Evolutionary conservation across 2,888 invertebrate genomes (phyloP).

Genomic region (Agrenia bidenticulata): DNA sequence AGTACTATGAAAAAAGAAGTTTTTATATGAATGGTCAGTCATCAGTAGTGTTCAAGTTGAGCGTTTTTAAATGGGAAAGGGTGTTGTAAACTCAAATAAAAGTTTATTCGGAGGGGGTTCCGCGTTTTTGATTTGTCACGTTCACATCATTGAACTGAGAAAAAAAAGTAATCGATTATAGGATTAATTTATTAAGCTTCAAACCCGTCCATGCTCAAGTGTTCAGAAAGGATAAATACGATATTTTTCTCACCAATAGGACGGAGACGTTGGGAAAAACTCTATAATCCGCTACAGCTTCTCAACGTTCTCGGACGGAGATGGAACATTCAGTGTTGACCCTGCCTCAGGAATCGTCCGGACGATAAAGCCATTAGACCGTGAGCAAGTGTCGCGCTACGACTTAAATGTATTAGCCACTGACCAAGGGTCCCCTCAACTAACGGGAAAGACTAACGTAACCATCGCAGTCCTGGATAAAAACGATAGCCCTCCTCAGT

Average conservation of each 20-base stretch:
- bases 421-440: constrained; percentile 80
- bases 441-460: constrained; percentile 59
- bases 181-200: no score
- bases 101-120: no score
- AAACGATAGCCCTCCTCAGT: constrained; percentile 87
- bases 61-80: no score
- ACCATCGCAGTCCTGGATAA: constrained; percentile 47
- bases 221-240: no score
- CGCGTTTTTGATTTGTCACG: no score
- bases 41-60: no score
- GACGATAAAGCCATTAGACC: constrained; percentile 71
- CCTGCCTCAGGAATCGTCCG: constrained; percentile 87
- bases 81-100: no score
- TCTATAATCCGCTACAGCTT: constrained; percentile 50
- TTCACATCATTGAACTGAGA: no score
- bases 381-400: constrained; percentile 84
- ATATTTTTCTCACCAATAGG: constrained; percentile 33
- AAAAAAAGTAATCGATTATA: no score
- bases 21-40: no score
- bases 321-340: constrained; percentile 90
- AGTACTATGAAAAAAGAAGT: no score
- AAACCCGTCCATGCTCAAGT: no score
- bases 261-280: constrained; percentile 50
- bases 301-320: constrained; percentile 61
- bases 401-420: constrained; percentile 82